Conservation (phyloP, 2,113 vertebrate species). For the Strix aluco region DNA sequence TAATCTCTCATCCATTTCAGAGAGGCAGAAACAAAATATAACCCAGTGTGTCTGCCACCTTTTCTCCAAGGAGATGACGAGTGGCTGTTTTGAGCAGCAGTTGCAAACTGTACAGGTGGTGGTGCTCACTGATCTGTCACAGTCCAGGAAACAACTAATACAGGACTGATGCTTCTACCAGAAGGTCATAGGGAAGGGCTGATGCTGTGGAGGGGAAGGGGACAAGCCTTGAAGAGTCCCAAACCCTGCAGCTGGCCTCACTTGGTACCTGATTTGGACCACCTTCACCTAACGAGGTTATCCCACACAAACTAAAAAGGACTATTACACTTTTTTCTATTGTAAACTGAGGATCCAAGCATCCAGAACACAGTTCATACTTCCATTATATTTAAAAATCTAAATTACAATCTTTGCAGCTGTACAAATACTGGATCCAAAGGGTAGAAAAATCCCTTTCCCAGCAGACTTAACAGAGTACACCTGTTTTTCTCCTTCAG, state of each 20-base stretch:
- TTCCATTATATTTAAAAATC: background rate
- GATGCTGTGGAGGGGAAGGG: background rate
- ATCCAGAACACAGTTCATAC: background rate
- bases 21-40: background rate
- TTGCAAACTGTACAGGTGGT: background rate
- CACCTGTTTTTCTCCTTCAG: background rate
- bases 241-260: background rate
- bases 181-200: background rate
- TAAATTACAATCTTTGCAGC: background rate
- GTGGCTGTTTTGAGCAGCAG: background rate
- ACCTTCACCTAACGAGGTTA: background rate
- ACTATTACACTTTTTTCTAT: accelerated
- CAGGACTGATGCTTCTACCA: background rate
- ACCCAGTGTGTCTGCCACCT: background rate
- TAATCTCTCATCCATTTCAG: background rate
- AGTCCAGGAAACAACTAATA: background rate
- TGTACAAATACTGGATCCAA: background rate
- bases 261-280: background rate
- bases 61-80: background rate
- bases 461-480: background rate
- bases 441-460: background rate
- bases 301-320: background rate
- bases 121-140: background rate
- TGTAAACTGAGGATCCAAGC: background rate
- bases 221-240: background rate